phyloP scores from a whole-genome alignment of 2,797 vertebrate genomes.

The Micropoecilia bifurca region DNA sequence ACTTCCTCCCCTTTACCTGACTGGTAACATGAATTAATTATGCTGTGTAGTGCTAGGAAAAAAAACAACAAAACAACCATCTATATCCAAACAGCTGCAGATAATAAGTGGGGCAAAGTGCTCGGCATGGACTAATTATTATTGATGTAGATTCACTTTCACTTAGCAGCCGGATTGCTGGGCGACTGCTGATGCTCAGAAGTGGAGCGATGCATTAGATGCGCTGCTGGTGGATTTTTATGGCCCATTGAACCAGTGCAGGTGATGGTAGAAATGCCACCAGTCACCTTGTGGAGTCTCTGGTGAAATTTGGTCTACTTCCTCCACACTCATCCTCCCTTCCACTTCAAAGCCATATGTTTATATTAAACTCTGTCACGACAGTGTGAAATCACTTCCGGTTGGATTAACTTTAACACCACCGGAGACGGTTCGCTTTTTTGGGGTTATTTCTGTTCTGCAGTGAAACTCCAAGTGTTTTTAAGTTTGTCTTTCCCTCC shows the following conservation, averaged over 20 bases:
- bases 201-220: constrained; percentile 24
- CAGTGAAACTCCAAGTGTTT: constrained; percentile 23
- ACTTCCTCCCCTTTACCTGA: constrained; percentile 42
- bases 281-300: constrained; percentile 34
- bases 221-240: constrained; percentile 54
- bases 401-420: constrained; percentile 33
- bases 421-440: constrained; percentile 30
- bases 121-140: constrained; percentile 66
- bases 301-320: constrained; percentile 44
- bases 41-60: constrained; percentile 46
- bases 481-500: constrained; percentile 22
- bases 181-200: constrained; percentile 54
- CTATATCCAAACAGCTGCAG: constrained; percentile 62
- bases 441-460: constrained; percentile 36
- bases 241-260: constrained; percentile 53
- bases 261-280: constrained; percentile 40
- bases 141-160: constrained; percentile 75
- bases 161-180: constrained; percentile 58
- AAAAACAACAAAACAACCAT: constrained; percentile 52
- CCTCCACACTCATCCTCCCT: constrained; percentile 21
- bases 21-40: constrained; percentile 60
- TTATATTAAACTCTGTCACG: constrained; percentile 43
- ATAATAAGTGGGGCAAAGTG: constrained; percentile 56
- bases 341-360: constrained; percentile 54
- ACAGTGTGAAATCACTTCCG: constrained; percentile 40